Evolutionary conservation across 92 coral and sea anemone species (phyloP).

Genomic region (Phenganax marumi): DNA sequence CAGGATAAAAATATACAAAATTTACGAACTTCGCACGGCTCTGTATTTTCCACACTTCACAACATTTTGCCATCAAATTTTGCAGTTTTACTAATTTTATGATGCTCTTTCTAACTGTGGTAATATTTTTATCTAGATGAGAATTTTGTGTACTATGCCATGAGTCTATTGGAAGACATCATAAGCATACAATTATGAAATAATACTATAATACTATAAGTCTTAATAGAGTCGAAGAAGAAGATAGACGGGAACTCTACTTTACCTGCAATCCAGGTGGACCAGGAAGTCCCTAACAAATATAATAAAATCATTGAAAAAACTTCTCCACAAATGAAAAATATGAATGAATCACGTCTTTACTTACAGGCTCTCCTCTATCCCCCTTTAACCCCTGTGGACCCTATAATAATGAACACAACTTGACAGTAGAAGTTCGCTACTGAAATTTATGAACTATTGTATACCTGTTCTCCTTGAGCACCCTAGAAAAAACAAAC

Average conservation of each 20-base stretch:
- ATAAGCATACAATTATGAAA: no score
- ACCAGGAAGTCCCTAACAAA: constrained; percentile 34
- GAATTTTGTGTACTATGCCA: no score
- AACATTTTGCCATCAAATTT: no score
- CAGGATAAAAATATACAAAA: no score
- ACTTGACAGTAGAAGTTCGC: neutral
- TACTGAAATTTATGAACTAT: neutral
- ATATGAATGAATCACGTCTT: neutral
- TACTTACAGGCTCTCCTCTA: neutral
- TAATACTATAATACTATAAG: neutral
- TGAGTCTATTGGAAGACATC: no score
- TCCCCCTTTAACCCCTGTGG: constrained; percentile 31
- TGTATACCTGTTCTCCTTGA: constrained; percentile 17
- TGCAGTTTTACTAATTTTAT: no score
- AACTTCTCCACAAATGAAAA: neutral
- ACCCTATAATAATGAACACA: constrained; percentile 11
- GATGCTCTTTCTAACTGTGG: no score
- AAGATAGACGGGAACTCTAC: neutral
- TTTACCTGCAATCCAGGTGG: constrained; percentile 34
- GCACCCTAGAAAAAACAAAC: constrained; percentile 19
- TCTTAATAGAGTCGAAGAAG: neutral
- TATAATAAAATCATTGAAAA: neutral
- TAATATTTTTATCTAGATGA: neutral
- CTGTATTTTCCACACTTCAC: no score
- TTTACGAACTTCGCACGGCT: no score